Evolutionary conservation across 2,888 invertebrate species (phyloP).

Genomic region (Laspeyria flexula): DNA sequence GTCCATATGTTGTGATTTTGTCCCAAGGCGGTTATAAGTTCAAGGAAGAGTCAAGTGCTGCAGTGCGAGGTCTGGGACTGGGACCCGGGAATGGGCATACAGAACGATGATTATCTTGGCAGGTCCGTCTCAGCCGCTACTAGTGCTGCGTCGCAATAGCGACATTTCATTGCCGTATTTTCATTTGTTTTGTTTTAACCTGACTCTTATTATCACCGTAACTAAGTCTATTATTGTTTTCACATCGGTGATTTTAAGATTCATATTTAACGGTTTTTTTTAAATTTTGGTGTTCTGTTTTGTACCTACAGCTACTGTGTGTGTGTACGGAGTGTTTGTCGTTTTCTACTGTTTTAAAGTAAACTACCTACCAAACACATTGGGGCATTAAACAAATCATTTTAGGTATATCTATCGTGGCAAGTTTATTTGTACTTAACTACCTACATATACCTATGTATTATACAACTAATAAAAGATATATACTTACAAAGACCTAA

Average conservation of each 20-base stretch:
- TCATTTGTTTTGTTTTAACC: conserved; percentile 44
- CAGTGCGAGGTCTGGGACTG: conserved; percentile 93
- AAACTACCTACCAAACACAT: conserved; percentile 22
- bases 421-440: conserved; percentile 34
- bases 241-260: conserved; percentile 56
- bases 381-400: conserved; percentile 20
- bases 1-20: conserved; percentile 66
- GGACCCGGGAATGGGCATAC: conserved; percentile 92
- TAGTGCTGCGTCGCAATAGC: conserved; percentile 53
- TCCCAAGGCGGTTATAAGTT: conserved; percentile 91
- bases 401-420: conserved; percentile 23
- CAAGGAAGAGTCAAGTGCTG: conserved; percentile 90
- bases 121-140: conserved; percentile 87
- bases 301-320: conserved; percentile 42
- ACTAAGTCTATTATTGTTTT: neutral
- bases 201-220: conserved; percentile 57
- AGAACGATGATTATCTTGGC: conserved; percentile 94
- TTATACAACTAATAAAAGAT: conserved; percentile 6
- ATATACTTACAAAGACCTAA: conserved; percentile 12
- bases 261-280: conserved; percentile 42
- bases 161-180: conserved; percentile 56
- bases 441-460: conserved; percentile 10
- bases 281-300: conserved; percentile 50
- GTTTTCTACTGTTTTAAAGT: conserved; percentile 10
- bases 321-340: conserved; percentile 43